These are phyloP conservation scores for Enteromius viviparus DNA, from an alignment of 2,797 vertebrate species.

Conservation along the genomic window DNA sequence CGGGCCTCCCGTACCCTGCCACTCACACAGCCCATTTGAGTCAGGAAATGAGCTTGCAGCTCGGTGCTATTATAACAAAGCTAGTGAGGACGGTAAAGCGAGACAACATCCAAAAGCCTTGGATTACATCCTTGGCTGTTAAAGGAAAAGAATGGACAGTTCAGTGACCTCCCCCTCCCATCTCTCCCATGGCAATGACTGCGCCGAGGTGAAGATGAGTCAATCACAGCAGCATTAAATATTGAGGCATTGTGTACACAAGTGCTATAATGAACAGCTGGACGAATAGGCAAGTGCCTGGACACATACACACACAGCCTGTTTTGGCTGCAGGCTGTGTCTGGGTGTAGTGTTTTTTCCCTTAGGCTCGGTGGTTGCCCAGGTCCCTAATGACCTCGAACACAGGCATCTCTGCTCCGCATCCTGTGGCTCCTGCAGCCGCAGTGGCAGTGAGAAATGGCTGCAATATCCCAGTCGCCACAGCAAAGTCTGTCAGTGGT, in stretches of 20 bases:
- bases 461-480: slow-evolving; percentile 62
- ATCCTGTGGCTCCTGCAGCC: slow-evolving; percentile 59
- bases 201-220: slow-evolving; percentile 42
- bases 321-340: slow-evolving; percentile 62
- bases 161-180: slow-evolving; percentile 29
- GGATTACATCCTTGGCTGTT: slow-evolving; percentile 58
- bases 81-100: slow-evolving; percentile 40
- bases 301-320: slow-evolving; percentile 40
- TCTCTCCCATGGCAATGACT: slow-evolving; percentile 33
- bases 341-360: slow-evolving; percentile 59
- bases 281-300: slow-evolving; percentile 35
- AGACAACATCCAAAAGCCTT: slow-evolving; percentile 55
- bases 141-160: slow-evolving; percentile 51
- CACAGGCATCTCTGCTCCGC: slow-evolving; percentile 68
- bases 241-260: slow-evolving; percentile 49
- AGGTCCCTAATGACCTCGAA: slow-evolving; percentile 59
- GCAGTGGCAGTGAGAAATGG: slow-evolving; percentile 60
- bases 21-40: slow-evolving; percentile 57
- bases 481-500: slow-evolving; percentile 62
- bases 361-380: slow-evolving; percentile 60
- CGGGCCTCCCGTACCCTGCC: slow-evolving; percentile 40
- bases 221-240: slow-evolving; percentile 59
- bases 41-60: slow-evolving; percentile 56
- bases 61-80: slow-evolving; percentile 50
- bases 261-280: slow-evolving; percentile 41